Percentiles rank a stretch among this genome's conserved stretches.
Evolutionary conservation across 1,140 invertebrate genomes (phyloP).

Genomic region (Drusus annulatus): DNA sequence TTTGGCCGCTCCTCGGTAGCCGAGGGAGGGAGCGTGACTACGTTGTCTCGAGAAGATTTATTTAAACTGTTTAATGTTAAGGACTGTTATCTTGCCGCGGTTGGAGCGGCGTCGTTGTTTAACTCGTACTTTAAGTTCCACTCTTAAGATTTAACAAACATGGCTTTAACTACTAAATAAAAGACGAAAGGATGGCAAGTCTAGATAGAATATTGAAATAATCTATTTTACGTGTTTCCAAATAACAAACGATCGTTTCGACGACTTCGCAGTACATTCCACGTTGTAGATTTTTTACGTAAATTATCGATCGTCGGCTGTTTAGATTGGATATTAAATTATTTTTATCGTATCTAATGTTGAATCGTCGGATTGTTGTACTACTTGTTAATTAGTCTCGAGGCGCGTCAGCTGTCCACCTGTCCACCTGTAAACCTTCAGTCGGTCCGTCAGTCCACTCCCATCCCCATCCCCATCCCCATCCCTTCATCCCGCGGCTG

Average conservation of each 20-base stretch:
- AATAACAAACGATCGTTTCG: constrained; percentile 59
- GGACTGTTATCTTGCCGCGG: constrained; percentile 33
- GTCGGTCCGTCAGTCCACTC: too few relatives aligned
- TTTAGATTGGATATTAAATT: constrained; percentile 59
- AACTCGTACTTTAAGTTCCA: constrained; percentile 56
- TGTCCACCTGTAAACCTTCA: constrained; percentile 18
- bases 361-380: constrained; percentile 57
- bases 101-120: constrained; percentile 39
- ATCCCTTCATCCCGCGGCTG: constrained; percentile 18
- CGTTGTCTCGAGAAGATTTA: constrained; percentile 49
- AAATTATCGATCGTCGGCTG: constrained; percentile 57
- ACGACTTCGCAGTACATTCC: constrained; percentile 59
- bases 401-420: constrained; percentile 41
- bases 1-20: constrained; percentile 36
- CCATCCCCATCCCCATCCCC: neutral
- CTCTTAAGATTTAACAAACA: constrained; percentile 60
- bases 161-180: constrained; percentile 60
- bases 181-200: constrained; percentile 55
- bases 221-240: constrained; percentile 59
- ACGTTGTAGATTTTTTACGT: constrained; percentile 60
- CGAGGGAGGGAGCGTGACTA: constrained; percentile 66
- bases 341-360: constrained; percentile 56
- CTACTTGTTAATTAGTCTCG: constrained; percentile 51
- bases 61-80: constrained; percentile 41
- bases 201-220: constrained; percentile 59